Percentiles rank a stretch among this genome's conserved stretches.
These are phyloP conservation scores for Nipponacmea schrenckii DNA, from an alignment of 2,888 invertebrate genomes.

Conservation along the genomic window DNA sequence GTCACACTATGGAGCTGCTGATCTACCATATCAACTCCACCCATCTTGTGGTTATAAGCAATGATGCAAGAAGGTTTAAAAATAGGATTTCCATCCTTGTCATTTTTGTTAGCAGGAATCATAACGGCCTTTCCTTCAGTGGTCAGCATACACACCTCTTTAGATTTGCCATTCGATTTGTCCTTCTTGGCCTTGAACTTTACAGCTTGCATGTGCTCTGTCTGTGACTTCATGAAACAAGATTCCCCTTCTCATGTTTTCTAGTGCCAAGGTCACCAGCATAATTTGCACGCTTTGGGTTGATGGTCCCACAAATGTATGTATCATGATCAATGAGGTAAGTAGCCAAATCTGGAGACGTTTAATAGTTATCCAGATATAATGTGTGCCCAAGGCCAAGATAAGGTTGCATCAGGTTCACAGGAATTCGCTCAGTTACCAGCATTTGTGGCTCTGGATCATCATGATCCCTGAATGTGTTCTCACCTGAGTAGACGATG, in stretches of 20 bases:
- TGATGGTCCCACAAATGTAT: constrained; percentile 16
- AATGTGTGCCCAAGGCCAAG: background rate
- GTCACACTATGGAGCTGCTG: constrained; percentile 10
- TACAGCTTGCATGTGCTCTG: background rate
- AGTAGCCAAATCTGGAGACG: constrained; percentile 9
- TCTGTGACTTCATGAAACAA: constrained; percentile 2
- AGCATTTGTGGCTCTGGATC: constrained; percentile 2
- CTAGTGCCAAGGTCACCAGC: background rate
- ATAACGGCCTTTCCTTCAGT: constrained; percentile 7
- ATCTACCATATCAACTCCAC: constrained; percentile 11
- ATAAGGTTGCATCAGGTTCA: background rate
- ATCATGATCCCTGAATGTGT: background rate
- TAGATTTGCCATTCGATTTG: background rate
- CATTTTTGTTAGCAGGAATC: background rate
- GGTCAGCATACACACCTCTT: constrained; percentile 8
- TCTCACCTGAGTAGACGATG: background rate
- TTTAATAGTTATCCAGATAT: background rate
- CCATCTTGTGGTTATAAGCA: constrained; percentile 18
- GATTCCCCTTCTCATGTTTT: background rate
- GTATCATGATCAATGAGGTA: constrained; percentile 4
- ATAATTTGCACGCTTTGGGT: constrained; percentile 9
- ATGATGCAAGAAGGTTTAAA: constrained; percentile 10
- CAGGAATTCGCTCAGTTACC: constrained; percentile 1
- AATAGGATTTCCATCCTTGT: background rate
- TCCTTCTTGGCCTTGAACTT: background rate